A percentile compares a stretch with the other conserved stretches of the same genome.
Evolutionary conservation across 2,113 vertebrate species (phyloP).

Genomic region (Mellivora capensis): DNA sequence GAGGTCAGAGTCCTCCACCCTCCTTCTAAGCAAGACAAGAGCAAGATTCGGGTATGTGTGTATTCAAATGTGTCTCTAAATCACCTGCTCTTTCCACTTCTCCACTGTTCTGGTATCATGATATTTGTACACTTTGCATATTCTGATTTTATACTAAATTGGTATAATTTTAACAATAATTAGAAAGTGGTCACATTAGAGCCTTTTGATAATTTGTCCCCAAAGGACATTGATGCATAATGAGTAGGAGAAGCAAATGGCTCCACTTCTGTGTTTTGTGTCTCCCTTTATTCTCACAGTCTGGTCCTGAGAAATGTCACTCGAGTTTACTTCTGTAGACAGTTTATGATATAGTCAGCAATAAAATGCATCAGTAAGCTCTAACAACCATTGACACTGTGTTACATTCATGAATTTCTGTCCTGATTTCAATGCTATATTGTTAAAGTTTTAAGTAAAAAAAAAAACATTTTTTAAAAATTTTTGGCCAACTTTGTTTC

Average conservation of each 20-base stretch:
- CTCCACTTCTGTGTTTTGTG: not conserved
- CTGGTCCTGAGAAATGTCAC: not conserved
- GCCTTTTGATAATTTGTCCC: constrained; percentile 11
- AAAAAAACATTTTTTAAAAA: not conserved
- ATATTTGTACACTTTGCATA: not conserved
- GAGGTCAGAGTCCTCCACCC: not conserved
- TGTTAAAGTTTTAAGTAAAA: constrained; percentile 36
- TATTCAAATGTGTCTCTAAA: not conserved
- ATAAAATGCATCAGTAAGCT: not conserved
- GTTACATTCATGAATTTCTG: constrained; percentile 17
- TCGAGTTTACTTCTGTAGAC: not conserved
- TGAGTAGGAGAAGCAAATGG: not conserved
- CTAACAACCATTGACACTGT: not conserved
- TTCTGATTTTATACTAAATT: not conserved
- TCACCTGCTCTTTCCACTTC: not conserved
- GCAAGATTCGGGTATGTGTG: not conserved
- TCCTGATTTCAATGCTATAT: not conserved
- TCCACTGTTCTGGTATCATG: not conserved
- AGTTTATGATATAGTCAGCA: not conserved
- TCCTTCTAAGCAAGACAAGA: not conserved
- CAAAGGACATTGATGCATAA: not conserved
- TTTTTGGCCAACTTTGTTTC: not conserved
- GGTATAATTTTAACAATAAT: not conserved
- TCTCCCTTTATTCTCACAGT: not conserved
- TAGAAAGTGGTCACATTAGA: not conserved